Evolutionary conservation across 2,113 vertebrate genomes (phyloP), one percentile per base, ranked within the genome.

Genomic region (Acrocephalus kingi): DNA sequence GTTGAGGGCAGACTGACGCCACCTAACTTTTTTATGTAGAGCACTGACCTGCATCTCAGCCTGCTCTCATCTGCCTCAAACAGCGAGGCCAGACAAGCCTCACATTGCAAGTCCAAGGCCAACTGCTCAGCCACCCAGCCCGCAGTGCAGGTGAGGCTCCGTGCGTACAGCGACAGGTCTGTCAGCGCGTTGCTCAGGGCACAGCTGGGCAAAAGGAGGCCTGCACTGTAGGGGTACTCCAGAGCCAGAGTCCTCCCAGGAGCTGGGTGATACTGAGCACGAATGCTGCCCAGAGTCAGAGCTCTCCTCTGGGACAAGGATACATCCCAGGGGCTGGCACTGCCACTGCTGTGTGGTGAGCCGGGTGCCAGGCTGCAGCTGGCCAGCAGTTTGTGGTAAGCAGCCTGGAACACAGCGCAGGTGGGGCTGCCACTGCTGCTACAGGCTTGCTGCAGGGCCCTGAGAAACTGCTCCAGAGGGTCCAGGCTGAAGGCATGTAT

Each of bases 401-500:
- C 95, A 24, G 94, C 94, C 63, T 94, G 95, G 91, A 98, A 98
- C 20, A 31, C 23, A 5, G 83, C 0, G 10, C 96, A 97, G 37
- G 97, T 97, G 41, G 96, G 96, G 51, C 28, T 96, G 48, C 89
- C 41, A 6, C 35, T 79, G 62, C 77, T 45, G 28, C 83, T 87
- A 10, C 72, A 90, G 41, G 79, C 67, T 61, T 97, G 91, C 69
- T 63, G 81, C 15, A 98, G 91, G 8, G 56, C 59, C 69, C 63
- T 43, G 14, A 98, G 69, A 71, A 98, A 98, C 56, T 84, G 63
- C 89, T 98, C 96, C 78, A 98, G 67, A 0, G 96, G 90, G 22
- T 96, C 93, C 1, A 98, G 96, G 90, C 93, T 97, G 90, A 98
- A 96, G 66, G 94, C 91, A 0, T 31, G 87, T 51, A 94, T 79